Evolutionary conservation across 2,113 vertebrate species (phyloP).

Genomic region (Sterrhoptilus dennistouni): DNA sequence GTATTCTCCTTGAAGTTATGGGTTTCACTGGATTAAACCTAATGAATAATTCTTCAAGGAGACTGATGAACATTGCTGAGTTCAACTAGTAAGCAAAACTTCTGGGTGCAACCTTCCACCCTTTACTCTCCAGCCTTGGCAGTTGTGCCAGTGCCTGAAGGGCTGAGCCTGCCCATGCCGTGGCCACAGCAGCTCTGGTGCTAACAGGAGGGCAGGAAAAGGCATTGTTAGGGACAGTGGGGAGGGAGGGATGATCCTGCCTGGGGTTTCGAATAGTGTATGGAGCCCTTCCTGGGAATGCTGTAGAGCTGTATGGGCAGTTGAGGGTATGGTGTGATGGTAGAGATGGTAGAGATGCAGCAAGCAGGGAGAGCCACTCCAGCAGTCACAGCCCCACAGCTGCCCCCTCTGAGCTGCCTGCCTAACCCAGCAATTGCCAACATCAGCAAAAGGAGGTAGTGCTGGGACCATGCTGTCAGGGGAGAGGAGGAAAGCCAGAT

Average conservation of each 20-base stretch:
- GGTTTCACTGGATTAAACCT: background rate
- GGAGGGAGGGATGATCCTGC: background rate
- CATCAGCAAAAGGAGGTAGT: background rate
- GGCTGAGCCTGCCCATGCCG: background rate
- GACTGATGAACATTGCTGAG: background rate
- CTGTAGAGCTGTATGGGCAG: background rate
- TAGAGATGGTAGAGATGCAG: background rate
- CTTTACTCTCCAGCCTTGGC: background rate
- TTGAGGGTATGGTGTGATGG: background rate
- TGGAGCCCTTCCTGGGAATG: background rate
- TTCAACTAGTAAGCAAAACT: background rate
- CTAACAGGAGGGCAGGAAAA: background rate
- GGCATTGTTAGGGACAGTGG: no score
- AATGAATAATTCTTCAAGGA: background rate
- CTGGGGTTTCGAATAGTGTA: background rate
- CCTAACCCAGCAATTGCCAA: background rate
- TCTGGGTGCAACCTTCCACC: background rate
- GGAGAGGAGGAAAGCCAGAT: background rate
- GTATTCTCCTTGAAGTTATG: background rate
- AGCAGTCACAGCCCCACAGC: background rate
- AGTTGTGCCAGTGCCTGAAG: background rate
- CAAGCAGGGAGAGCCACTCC: background rate
- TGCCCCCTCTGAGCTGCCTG: background rate
- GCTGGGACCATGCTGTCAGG: accelerated
- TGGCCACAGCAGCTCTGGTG: background rate